Percentiles rank a stretch among this genome's conserved stretches.
phyloP scores from a whole-genome alignment of 2,888 invertebrate species.

The Acleris sparsana region DNA sequence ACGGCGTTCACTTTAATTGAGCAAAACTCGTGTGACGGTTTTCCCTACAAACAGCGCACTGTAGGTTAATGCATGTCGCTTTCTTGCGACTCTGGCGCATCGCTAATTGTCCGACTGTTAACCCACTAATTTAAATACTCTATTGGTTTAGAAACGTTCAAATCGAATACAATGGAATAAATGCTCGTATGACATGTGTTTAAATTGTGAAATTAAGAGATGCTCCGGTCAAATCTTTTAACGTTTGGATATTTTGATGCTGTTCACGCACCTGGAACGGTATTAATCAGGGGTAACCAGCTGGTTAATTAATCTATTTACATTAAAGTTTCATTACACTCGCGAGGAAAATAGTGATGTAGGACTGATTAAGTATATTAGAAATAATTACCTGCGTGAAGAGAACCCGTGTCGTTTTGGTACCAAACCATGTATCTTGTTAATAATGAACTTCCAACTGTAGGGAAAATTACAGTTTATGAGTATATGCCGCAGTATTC shows the following conservation, averaged over 20 bases:
- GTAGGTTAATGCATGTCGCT: slow-evolving; percentile 76
- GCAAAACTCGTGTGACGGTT: slow-evolving; percentile 76
- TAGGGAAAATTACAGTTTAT: too few species aligned
- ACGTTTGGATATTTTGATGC: neutral
- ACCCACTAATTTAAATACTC: slow-evolving; percentile 76
- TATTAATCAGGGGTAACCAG: neutral
- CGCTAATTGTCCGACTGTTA: slow-evolving; percentile 75
- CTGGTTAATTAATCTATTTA: neutral
- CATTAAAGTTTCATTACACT: too few species aligned
- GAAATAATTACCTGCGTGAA: too few species aligned
- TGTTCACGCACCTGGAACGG: neutral
- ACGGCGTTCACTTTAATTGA: slow-evolving; percentile 65
- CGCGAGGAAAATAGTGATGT: too few species aligned
- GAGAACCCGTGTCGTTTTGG: too few species aligned
- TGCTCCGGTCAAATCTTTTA: neutral
- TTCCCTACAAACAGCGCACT: slow-evolving; percentile 65
- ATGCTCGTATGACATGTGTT: slow-evolving; percentile 56
- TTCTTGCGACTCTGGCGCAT: slow-evolving; percentile 70
- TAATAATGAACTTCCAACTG: too few species aligned
- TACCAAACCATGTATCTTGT: too few species aligned
- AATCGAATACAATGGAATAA: slow-evolving; percentile 47
- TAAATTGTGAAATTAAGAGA: slow-evolving; percentile 47
- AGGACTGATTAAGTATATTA: too few species aligned
- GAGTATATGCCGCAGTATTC: too few species aligned
- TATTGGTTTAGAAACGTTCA: slow-evolving; percentile 63